phyloP scores from a whole-genome alignment of 2,888 invertebrate genomes.

The Latheticus oryzae region DNA sequence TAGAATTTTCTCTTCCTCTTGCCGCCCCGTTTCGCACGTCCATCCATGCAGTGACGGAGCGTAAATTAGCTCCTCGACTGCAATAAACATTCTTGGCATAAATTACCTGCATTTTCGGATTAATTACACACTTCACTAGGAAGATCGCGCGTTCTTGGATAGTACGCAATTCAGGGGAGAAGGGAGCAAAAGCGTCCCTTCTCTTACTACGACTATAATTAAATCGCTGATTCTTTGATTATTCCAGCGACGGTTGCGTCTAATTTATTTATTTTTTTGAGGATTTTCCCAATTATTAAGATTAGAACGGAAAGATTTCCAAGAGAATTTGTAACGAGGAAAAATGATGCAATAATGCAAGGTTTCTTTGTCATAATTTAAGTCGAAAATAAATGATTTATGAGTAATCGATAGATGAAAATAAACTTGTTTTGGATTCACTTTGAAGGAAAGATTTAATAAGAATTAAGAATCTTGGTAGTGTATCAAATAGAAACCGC shows the following conservation, averaged over 20 bases:
- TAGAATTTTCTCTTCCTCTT: no score
- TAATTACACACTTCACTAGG: conserved; percentile 67
- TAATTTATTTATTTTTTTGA: conserved; percentile 29
- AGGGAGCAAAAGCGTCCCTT: conserved; percentile 28
- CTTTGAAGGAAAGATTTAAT: conserved; percentile 8
- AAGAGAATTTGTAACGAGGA: no score
- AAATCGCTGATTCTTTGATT: conserved; percentile 31
- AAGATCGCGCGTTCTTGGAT: conserved; percentile 57
- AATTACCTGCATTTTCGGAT: conserved; percentile 67
- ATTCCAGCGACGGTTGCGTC: conserved; percentile 20
- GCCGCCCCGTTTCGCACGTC: conserved; percentile 52
- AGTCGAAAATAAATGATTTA: no score
- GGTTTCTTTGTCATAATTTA: no score
- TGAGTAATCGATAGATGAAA: no score
- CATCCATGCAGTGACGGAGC: conserved; percentile 63
- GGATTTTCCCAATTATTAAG: conserved; percentile 25
- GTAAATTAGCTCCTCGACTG: conserved; percentile 66
- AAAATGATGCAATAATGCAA: no score
- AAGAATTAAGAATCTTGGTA: conserved; percentile 14
- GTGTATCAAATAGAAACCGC: conserved; percentile 25
- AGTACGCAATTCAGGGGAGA: conserved; percentile 34
- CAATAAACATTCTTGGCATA: conserved; percentile 67
- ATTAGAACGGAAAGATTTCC: no score
- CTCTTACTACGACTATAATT: conserved; percentile 24
- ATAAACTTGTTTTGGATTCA: background rate